These are phyloP conservation scores for Arrhamphus sclerolepis DNA, from an alignment of 2,797 vertebrate genomes.

Conservation along the genomic window DNA sequence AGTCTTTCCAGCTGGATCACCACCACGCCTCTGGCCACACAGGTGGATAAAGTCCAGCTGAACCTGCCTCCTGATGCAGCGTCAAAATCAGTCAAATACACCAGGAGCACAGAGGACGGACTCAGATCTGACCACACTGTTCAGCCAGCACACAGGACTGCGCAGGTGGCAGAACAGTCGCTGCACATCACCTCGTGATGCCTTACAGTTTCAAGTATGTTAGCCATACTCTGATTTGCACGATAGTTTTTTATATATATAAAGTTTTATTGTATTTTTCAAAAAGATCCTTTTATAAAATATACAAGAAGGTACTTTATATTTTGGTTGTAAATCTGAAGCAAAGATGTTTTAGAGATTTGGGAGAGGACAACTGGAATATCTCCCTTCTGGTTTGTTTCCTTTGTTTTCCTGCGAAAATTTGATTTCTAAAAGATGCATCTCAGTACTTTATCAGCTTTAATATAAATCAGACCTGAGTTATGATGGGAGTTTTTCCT, in stretches of 20 bases:
- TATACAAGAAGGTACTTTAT: slow-evolving; percentile 81
- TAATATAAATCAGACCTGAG: slow-evolving; percentile 26
- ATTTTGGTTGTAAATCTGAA: slow-evolving; percentile 72
- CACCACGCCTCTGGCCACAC: slow-evolving; percentile 81
- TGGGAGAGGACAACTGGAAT: slow-evolving; percentile 66
- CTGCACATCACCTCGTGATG: slow-evolving; percentile 82
- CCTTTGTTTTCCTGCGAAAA: slow-evolving; percentile 28
- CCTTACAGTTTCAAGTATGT: slow-evolving; percentile 35
- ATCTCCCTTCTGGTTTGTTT: slow-evolving; percentile 21
- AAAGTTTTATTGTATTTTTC: slow-evolving; percentile 76
- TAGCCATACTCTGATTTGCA: slow-evolving; percentile 88
- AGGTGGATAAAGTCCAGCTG: slow-evolving; percentile 73
- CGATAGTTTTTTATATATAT: slow-evolving; percentile 66
- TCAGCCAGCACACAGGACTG: slow-evolving; percentile 38
- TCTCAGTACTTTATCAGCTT: slow-evolving; percentile 57
- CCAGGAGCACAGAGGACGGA: slow-evolving; percentile 55
- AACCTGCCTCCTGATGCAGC: slow-evolving; percentile 66
- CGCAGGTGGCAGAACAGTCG: slow-evolving; percentile 53
- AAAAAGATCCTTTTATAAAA: slow-evolving; percentile 77
- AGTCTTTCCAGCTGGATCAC: slow-evolving; percentile 80
- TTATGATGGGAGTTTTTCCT: slow-evolving; percentile 38
- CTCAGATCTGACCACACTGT: slow-evolving; percentile 52
- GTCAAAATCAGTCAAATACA: slow-evolving; percentile 70
- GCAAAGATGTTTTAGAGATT: slow-evolving; percentile 55
- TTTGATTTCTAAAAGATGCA: slow-evolving; percentile 35